These are phyloP conservation scores for Brachycybe producta DNA, from an alignment of 2,888 invertebrate species.

Conservation along the genomic window DNA sequence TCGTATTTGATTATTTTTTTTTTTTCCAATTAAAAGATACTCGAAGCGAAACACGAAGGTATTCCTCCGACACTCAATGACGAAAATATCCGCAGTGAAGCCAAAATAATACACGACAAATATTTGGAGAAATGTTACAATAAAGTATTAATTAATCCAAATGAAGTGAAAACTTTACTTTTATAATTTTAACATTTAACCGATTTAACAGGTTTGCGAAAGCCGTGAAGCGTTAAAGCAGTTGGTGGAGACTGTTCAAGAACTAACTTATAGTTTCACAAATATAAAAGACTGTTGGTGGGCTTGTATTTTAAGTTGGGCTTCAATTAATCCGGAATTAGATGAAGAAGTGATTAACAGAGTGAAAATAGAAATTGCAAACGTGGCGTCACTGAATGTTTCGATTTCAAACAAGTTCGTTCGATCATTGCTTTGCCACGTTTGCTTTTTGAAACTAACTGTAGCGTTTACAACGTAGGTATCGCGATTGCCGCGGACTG, in stretches of 20 bases:
- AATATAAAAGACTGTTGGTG: not conserved
- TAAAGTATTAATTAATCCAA: constrained; percentile 14
- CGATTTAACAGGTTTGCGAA: constrained; percentile 20
- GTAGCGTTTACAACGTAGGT: constrained; percentile 26
- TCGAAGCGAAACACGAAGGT: constrained; percentile 34
- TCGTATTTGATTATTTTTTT: not conserved
- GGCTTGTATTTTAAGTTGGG: not conserved
- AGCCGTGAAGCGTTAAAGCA: not conserved
- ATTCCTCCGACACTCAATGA: constrained; percentile 43
- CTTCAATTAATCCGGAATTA: not conserved
- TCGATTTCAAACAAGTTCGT: not conserved
- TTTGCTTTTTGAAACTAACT: not conserved
- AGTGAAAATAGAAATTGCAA: constrained; percentile 27
- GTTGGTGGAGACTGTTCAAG: not conserved
- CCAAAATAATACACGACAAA: constrained; percentile 42
- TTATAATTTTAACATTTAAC: too few relatives aligned
- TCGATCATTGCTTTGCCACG: not conserved
- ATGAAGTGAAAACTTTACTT: not conserved
- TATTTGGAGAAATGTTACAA: constrained; percentile 39
- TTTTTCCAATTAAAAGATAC: constrained; percentile 26
- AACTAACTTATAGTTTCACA: not conserved
- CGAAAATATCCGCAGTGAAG: constrained; percentile 38
- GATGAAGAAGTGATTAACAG: constrained; percentile 27
- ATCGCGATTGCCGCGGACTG: constrained; percentile 31
- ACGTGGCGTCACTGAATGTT: not conserved